A percentile compares a stretch with the other conserved stretches of the same genome.
phyloP scores from a whole-genome alignment of 1,140 invertebrate genomes.

The Drosophila varians region DNA sequence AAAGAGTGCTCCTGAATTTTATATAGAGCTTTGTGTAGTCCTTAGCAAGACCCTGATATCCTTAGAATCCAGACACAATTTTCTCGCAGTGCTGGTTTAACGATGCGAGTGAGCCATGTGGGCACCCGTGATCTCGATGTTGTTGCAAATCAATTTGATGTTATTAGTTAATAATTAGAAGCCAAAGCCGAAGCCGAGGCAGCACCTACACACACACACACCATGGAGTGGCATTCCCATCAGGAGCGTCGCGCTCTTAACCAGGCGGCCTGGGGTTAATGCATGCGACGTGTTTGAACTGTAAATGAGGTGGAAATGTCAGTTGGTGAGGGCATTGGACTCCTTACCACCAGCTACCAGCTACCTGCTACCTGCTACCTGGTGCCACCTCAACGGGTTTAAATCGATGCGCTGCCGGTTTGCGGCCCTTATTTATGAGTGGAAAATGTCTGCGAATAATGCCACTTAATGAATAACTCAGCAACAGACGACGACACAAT shows the following conservation, averaged over 20 bases:
- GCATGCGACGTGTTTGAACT: slow-evolving; percentile 80
- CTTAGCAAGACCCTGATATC: too few relatives aligned
- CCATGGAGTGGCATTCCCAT: slow-evolving; percentile 25
- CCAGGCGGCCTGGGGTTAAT: slow-evolving; percentile 74
- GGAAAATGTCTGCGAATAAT: slow-evolving; percentile 76
- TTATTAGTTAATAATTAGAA: slow-evolving; percentile 81
- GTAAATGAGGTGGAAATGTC: slow-evolving; percentile 78
- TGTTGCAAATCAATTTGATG: slow-evolving; percentile 82
- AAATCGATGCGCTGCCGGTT: slow-evolving; percentile 49
- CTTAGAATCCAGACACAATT: too few relatives aligned
- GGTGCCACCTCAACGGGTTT: slow-evolving; percentile 30
- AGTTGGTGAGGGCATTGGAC: slow-evolving; percentile 42
- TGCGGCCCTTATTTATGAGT: slow-evolving; percentile 65
- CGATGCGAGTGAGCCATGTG: slow-evolving; percentile 25
- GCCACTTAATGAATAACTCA: slow-evolving; percentile 80
- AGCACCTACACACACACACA: too few relatives aligned
- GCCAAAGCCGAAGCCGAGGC: slow-evolving; percentile 38
- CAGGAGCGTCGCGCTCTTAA: slow-evolving; percentile 62
- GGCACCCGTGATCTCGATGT: slow-evolving; percentile 46
- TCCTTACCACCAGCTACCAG: too few relatives aligned
- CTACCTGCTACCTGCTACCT: too few relatives aligned
- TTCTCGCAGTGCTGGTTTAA: slow-evolving; percentile 6
- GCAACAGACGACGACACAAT: slow-evolving; percentile 45
- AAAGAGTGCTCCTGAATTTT: too few relatives aligned
- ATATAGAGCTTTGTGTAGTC: too few relatives aligned